Base-by-base conservation (phyloP, 2,797 vertebrate genomes). In the Simalia tracyae region DNA sequence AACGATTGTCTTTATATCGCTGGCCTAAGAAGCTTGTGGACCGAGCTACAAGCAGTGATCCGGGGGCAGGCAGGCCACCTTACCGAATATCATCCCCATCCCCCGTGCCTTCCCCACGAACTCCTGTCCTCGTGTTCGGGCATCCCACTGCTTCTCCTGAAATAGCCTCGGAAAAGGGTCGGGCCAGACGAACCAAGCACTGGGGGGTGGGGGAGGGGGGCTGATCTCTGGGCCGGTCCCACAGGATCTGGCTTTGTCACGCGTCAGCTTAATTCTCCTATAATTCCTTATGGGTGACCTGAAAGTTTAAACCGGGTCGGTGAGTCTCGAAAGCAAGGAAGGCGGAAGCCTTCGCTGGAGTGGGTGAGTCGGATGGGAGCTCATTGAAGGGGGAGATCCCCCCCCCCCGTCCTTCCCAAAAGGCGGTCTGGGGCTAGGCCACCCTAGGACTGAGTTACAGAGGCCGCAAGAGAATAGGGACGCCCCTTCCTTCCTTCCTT, bases 371-470 rank as follows among this genome's bases (percentile, higher is more conserved):
- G n/a, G 54, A 15, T 92, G 50, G 63, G 72, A 93, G 93, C 90
- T 95, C 93, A 93, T 90, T 92, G 93, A 96, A 95, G 94, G 94
- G 11, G 56, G 12, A 9, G 8, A 2, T 19, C 90, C 86, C 92
- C 95, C 96, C 96, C 97, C 96, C 97, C 97, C 93, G 95, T 93
- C 94, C 91, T 92, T 95, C 91, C 95, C 95, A 94, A 93, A 94
- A 89, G 97, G 96, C 96, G 97, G 96, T 96, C 96, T 91, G 94
- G 96, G 95, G 96, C 95, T 97, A 96, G 97, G 96, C 97, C 98
- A 96, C 96, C 97, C 97, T 97, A 95, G 95, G 90, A 93, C 92
- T 12, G 50, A 95, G 95, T 95, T 96, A 93, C 89, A 92, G 92
- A 95, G 93, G 94, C 95, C 91, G 81, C 85, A 95, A 96, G 95